These are phyloP conservation scores for Acanthurus tractus DNA, from an alignment of 2,797 vertebrate genomes.

Conservation along the genomic window DNA sequence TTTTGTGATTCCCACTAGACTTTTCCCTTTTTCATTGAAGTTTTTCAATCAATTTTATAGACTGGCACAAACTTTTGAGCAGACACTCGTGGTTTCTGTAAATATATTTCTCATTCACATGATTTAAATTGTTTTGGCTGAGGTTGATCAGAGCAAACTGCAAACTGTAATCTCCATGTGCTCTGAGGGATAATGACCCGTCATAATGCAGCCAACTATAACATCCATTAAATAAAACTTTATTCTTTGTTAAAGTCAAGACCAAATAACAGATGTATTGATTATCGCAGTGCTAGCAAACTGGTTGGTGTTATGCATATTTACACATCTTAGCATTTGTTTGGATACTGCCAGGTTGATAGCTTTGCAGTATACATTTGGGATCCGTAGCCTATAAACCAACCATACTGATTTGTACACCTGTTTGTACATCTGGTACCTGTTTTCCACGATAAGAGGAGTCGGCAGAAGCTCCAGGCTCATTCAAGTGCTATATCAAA, in stretches of 20 bases:
- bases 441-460: conserved; percentile 51
- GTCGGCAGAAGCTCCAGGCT: conserved; percentile 5
- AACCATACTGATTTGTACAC: conserved; percentile 39
- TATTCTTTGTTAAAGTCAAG: conserved; percentile 24
- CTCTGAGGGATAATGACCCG: conserved; percentile 16
- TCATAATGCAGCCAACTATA: conserved; percentile 18
- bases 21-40: not conserved
- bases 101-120: not conserved
- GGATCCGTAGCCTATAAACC: conserved; percentile 31
- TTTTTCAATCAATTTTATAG: not conserved
- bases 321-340: conserved; percentile 41
- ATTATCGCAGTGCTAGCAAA: conserved; percentile 33
- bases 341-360: conserved; percentile 31
- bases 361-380: conserved; percentile 40
- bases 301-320: conserved; percentile 16
- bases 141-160: not conserved
- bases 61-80: not conserved
- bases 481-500: conserved; percentile 30
- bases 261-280: conserved; percentile 57
- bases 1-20: not conserved
- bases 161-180: conserved; percentile 16
- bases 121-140: not conserved
- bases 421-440: conserved; percentile 63
- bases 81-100: not conserved
- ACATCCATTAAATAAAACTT: conserved; percentile 39